Evolutionary conservation across 1,140 invertebrate genomes (phyloP).

Genomic region (Polypedilum vanderplanki): DNA sequence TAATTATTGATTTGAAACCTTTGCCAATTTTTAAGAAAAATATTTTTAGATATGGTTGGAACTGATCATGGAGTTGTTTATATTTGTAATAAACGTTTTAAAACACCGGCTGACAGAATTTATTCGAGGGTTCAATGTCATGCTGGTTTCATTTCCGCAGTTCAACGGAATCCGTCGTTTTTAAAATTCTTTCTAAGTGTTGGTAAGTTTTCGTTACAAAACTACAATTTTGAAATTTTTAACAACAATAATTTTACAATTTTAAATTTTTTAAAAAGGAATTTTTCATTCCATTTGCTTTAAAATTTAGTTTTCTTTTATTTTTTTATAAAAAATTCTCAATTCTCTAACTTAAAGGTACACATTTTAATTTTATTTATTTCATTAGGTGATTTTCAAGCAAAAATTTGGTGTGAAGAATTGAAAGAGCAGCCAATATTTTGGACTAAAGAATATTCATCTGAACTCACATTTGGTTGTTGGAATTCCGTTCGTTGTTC

Average conservation of each 20-base stretch:
- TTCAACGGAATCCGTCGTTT: constrained; percentile 79
- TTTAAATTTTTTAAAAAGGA: too few relatives aligned
- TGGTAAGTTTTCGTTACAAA: background rate
- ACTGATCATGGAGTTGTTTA: constrained; percentile 68
- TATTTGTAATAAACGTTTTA: constrained; percentile 69
- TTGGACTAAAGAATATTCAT: constrained; percentile 66
- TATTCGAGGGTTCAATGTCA: constrained; percentile 59
- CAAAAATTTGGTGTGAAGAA: constrained; percentile 85
- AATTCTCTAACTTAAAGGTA: too few relatives aligned
- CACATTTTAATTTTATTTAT: too few relatives aligned
- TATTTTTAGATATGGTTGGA: constrained; percentile 47
- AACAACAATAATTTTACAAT: too few relatives aligned
- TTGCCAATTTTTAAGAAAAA: too few relatives aligned
- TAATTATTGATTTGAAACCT: background rate
- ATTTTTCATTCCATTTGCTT: too few relatives aligned
- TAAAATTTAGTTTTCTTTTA: too few relatives aligned
- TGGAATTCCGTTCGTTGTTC: constrained; percentile 80
- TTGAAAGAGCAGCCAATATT: constrained; percentile 76
- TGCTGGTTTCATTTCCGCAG: constrained; percentile 66
- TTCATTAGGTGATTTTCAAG: constrained; percentile 71
- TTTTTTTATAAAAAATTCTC: too few relatives aligned
- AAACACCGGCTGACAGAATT: constrained; percentile 66
- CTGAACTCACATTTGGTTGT: constrained; percentile 62
- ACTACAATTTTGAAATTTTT: background rate
- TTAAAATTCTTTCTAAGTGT: constrained; percentile 82